Evolutionary conservation across 1,140 invertebrate species (phyloP).

Genomic region (Lepidurus apus): DNA sequence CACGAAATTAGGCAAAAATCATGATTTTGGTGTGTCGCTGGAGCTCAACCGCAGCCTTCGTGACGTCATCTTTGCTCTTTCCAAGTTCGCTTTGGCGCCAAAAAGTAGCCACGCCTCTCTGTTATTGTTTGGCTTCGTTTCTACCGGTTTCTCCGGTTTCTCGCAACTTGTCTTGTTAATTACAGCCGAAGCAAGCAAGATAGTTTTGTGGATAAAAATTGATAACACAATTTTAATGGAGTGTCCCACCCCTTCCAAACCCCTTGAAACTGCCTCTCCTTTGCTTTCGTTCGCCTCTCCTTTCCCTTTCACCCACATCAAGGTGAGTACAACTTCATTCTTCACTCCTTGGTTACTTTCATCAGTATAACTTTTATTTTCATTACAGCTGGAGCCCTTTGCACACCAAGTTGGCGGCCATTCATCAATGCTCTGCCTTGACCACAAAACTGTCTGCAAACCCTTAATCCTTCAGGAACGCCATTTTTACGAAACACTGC

Average conservation of each 20-base stretch:
- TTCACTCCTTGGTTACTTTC: not conserved
- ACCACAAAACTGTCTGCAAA: constrained; percentile 56
- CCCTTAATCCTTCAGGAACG: constrained; percentile 54
- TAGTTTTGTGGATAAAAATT: too few species aligned
- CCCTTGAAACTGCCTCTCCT: not conserved
- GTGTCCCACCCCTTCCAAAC: not conserved
- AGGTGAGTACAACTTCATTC: not conserved
- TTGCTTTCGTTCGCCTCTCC: not conserved
- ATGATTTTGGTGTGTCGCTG: too few species aligned
- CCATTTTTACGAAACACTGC: constrained; percentile 53
- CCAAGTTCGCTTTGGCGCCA: not conserved
- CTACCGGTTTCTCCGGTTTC: not conserved
- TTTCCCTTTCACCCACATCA: not conserved
- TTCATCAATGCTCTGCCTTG: constrained; percentile 53
- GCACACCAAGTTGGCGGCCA: constrained; percentile 56
- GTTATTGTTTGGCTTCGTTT: not conserved
- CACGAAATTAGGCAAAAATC: too few species aligned
- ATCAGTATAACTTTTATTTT: not conserved
- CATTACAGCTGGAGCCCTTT: constrained; percentile 50
- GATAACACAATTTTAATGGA: not conserved
- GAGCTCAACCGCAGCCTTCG: too few species aligned
- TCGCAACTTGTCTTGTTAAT: not conserved
- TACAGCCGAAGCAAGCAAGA: not conserved
- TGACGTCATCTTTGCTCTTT: not conserved
- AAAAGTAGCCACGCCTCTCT: not conserved